phyloP scores from a whole-genome alignment of 1,140 invertebrate genomes.

The Papilio machaon region DNA sequence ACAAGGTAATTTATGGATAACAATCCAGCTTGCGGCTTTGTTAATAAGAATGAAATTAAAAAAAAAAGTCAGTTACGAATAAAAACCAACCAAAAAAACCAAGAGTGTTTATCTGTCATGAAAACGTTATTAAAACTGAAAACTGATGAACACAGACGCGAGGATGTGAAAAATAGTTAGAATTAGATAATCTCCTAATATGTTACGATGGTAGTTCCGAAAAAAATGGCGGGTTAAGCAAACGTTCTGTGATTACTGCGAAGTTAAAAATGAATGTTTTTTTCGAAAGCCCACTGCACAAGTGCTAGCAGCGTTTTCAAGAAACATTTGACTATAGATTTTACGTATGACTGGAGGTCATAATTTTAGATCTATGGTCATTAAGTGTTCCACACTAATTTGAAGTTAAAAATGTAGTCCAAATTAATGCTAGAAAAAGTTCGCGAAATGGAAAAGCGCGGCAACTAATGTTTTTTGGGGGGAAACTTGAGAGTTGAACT shows the following conservation, averaged over 20 bases:
- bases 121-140: background rate
- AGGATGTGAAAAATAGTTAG: no score
- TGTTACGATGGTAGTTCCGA: background rate
- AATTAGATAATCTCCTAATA: no score
- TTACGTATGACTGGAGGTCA: no score
- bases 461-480: no score
- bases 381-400: no score
- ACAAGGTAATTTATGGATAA: background rate
- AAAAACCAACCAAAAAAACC: background rate
- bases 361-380: no score
- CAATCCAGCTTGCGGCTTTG: slow-evolving; percentile 4
- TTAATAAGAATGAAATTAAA: background rate
- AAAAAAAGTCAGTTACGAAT: no score
- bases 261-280: background rate
- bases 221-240: background rate
- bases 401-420: no score
- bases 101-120: background rate
- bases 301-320: background rate
- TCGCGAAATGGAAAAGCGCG: no score
- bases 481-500: no score
- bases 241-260: background rate
- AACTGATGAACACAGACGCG: no score
- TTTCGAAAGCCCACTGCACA: background rate
- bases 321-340: background rate
- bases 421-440: no score